These are phyloP conservation scores for Cettia cetti DNA, from an alignment of 2,113 vertebrate genomes.

Conservation along the genomic window DNA sequence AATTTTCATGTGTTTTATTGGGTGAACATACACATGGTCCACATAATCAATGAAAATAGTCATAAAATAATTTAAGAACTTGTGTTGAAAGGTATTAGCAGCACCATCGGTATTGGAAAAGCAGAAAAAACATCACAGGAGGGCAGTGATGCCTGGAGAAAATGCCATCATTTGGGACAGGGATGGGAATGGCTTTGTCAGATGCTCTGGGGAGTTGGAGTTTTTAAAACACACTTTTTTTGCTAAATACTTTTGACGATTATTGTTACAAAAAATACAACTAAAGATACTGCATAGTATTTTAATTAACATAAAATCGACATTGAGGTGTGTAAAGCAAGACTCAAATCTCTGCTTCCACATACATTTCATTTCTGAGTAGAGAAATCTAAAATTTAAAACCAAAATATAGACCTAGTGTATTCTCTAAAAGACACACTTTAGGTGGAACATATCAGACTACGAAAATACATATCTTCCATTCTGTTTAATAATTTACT, in stretches of 20 bases:
- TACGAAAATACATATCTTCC: slow-evolving; percentile 82
- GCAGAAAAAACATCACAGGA: slow-evolving; percentile 55
- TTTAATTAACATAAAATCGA: slow-evolving; percentile 64
- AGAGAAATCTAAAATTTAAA: slow-evolving; percentile 77
- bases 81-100: slow-evolving; percentile 62
- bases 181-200: slow-evolving; percentile 11
- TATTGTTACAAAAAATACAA: slow-evolving; percentile 65
- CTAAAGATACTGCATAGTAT: slow-evolving; percentile 75
- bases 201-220: background rate
- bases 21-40: slow-evolving; percentile 68
- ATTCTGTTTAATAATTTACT: slow-evolving; percentile 81
- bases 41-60: slow-evolving; percentile 67
- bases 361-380: slow-evolving; percentile 67
- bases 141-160: slow-evolving; percentile 25
- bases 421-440: slow-evolving; percentile 76
- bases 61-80: slow-evolving; percentile 78
- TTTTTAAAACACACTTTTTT: slow-evolving; percentile 19
- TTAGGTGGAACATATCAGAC: slow-evolving; percentile 64
- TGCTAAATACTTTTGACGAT: slow-evolving; percentile 48
- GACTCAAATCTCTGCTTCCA: slow-evolving; percentile 60
- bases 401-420: slow-evolving; percentile 72
- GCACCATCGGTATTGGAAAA: slow-evolving; percentile 70
- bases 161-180: background rate
- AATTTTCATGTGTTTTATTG: slow-evolving; percentile 74
- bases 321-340: slow-evolving; percentile 52